Evolutionary conservation across 2,797 vertebrate genomes (phyloP), one percentile per base, ranked within the genome.

Genomic region (Melanotaenia parkinsoni): DNA sequence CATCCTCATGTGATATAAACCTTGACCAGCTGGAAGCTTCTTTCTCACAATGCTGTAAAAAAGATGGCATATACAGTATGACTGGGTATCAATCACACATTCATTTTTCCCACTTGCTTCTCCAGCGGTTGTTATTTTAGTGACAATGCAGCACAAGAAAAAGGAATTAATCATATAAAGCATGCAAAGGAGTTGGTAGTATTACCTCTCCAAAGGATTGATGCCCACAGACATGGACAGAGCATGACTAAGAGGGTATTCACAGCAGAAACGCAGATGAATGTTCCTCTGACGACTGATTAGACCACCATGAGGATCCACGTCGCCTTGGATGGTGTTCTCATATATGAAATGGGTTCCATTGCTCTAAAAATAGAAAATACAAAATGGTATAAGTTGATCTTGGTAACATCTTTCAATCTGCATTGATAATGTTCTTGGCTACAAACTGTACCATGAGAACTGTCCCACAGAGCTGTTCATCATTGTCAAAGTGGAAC

Each of bases 331-430:
- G 58, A 95, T 80, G 9, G 1, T 7, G 59, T 95, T 95, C 79
- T 92, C 86, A 63, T 95, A 94, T 14, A 90, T 88, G 70, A 92
- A 90, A 75, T 95, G 93, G 4, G 91, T 93, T 16, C 74, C 63
- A 1, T 95, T 95, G 78, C 86, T 91, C 94, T 95, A 51, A 13
- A 76, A 60, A 53, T 43, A 0, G 0, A 51, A 47, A 73, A 58
- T 0, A 54, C 0, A 16, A 45, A 38, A 35, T 1, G 1, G 0
- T 1, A 33, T 43, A 33, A 56, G 2, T 38, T 8, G 13, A 64
- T 0, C 13, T 1, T 9, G 11, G 24, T 5, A 16, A 35, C 37
- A 56, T n/a, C 13, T 7, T 38, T 63, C 35, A 20, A 24, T n/a
- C 1, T 63, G 10, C 0, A n/a, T 11, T 20, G 0, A 1, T 13